Evolutionary conservation across 1,140 invertebrate genomes (phyloP).

Genomic region (Prorops nasuta): DNA sequence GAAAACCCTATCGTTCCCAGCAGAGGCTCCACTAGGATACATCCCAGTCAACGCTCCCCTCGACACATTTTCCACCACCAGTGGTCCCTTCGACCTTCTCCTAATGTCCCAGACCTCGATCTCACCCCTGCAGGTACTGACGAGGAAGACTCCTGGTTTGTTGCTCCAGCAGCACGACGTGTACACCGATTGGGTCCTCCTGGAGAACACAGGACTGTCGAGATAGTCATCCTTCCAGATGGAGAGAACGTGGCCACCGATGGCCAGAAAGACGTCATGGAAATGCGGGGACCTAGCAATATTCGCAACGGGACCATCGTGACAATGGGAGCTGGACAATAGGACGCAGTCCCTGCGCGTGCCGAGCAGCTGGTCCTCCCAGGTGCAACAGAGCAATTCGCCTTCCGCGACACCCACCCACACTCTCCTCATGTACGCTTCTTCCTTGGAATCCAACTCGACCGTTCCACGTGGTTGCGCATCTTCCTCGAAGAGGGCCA

Average conservation of each 20-base stretch:
- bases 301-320: slow-evolving; percentile 65
- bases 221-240: slow-evolving; percentile 59
- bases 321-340: slow-evolving; percentile 54
- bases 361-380: slow-evolving; percentile 61
- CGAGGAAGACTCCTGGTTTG: slow-evolving; percentile 52
- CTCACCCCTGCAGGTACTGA: slow-evolving; percentile 55
- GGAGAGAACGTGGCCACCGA: slow-evolving; percentile 62
- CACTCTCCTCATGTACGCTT: slow-evolving; percentile 16
- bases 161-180: slow-evolving; percentile 56
- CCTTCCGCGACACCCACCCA: slow-evolving; percentile 45
- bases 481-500: background rate
- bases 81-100: slow-evolving; percentile 26
- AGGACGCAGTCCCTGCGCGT: slow-evolving; percentile 54
- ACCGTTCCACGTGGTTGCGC: background rate
- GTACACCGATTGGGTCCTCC: slow-evolving; percentile 51
- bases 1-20: slow-evolving; percentile 9
- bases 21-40: background rate
- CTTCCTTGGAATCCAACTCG: background rate
- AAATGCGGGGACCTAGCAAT: slow-evolving; percentile 60
- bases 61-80: slow-evolving; percentile 31
- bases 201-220: slow-evolving; percentile 57
- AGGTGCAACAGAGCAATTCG: slow-evolving; percentile 55
- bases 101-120: slow-evolving; percentile 60
- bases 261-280: slow-evolving; percentile 59
- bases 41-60: slow-evolving; percentile 31